Evolutionary conservation across 2,888 invertebrate species (phyloP).

Genomic region (Rhingia rostrata): DNA sequence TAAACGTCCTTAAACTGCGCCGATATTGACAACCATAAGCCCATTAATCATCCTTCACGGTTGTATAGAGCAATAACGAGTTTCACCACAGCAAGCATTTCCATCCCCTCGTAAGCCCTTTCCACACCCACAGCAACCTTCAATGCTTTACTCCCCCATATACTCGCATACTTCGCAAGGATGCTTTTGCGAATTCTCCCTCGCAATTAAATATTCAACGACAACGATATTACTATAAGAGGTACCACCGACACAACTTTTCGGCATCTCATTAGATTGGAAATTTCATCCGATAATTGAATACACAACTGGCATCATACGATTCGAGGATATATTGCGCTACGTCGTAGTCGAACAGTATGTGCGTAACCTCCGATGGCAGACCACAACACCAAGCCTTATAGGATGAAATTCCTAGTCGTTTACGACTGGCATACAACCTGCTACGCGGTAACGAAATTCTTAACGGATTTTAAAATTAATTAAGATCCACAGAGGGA

Average conservation of each 20-base stretch:
- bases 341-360: constrained; percentile 9
- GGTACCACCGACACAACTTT: constrained; percentile 8
- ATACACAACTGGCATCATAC: constrained; percentile 45
- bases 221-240: constrained; percentile 1
- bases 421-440: constrained; percentile 1
- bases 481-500: constrained; percentile 52
- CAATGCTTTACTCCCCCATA: no score
- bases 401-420: constrained; percentile 32
- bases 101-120: neutral
- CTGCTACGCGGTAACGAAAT: constrained; percentile 3
- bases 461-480: constrained; percentile 45
- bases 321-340: constrained; percentile 30
- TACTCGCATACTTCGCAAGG: constrained; percentile 10
- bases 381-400: constrained; percentile 22
- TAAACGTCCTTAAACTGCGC: constrained; percentile 31
- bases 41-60: constrained; percentile 50
- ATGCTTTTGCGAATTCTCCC: constrained; percentile 19
- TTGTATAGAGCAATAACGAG: constrained; percentile 18
- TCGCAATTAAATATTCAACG: constrained; percentile 50
- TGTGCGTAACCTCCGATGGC: constrained; percentile 36
- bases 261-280: constrained; percentile 58
- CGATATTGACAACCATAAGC: constrained; percentile 39
- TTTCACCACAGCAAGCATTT: neutral
- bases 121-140: neutral
- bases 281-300: constrained; percentile 57